Evolutionary conservation across 2,797 vertebrate genomes (phyloP).

Genomic region (Falco columbarius): DNA sequence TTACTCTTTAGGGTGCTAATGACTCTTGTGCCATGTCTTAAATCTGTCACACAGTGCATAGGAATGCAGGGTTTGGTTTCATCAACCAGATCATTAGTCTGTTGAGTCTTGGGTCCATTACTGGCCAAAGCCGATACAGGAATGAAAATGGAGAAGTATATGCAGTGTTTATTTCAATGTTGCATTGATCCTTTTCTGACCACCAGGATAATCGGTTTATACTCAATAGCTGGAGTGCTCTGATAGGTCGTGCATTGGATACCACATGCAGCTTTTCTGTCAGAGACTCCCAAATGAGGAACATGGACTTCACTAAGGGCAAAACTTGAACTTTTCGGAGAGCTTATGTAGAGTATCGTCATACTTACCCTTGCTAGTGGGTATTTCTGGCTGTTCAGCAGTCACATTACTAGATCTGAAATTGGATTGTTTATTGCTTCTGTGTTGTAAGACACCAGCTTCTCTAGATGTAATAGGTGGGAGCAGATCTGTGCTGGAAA

Average conservation of each 20-base stretch:
- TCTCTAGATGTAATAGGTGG: background rate
- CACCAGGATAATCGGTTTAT: background rate
- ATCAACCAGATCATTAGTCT: background rate
- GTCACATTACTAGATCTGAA: background rate
- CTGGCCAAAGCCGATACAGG: background rate
- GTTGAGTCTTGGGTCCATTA: background rate
- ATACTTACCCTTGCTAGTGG: background rate
- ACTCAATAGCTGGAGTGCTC: background rate
- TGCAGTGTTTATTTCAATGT: background rate
- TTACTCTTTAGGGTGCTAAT: constrained; percentile 46
- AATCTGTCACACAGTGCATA: background rate
- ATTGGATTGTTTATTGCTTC: background rate
- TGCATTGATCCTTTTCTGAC: background rate
- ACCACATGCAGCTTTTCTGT: background rate
- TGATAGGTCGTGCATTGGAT: background rate
- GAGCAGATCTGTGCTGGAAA: background rate
- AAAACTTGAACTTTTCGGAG: background rate
- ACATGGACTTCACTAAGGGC: background rate
- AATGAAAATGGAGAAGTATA: background rate
- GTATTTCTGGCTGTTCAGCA: background rate
- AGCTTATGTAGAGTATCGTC: background rate
- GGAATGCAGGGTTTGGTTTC: background rate
- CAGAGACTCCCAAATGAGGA: background rate
- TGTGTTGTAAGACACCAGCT: background rate
- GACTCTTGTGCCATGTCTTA: background rate